These are phyloP conservation scores for Leucophora obtusa DNA, from an alignment of 2,888 invertebrate genomes.

Conservation along the genomic window DNA sequence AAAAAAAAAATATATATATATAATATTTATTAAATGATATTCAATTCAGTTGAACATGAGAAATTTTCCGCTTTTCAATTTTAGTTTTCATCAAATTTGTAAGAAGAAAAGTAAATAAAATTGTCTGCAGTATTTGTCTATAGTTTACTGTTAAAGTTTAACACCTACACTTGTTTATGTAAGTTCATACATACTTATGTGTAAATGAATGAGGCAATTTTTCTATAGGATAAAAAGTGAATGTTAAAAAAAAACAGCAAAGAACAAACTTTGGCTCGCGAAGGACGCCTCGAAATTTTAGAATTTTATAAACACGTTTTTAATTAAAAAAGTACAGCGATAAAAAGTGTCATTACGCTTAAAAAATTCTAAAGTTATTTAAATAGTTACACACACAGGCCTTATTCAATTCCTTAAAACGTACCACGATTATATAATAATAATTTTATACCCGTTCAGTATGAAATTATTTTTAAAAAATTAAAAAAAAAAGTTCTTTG, in stretches of 20 bases:
- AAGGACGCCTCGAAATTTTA: no score
- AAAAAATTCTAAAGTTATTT: no score
- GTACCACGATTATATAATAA: no score
- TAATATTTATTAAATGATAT: slow-evolving; percentile 10
- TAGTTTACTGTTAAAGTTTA: slow-evolving; percentile 7
- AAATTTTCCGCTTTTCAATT: slow-evolving; percentile 38
- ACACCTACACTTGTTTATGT: slow-evolving; percentile 37
- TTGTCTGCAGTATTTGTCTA: neutral
- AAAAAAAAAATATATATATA: slow-evolving; percentile 11
- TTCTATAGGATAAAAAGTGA: slow-evolving; percentile 18
- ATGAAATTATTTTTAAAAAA: no score
- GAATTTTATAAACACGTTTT: no score
- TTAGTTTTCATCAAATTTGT: slow-evolving; percentile 40
- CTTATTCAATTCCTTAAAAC: no score
- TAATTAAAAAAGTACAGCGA: no score
- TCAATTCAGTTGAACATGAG: slow-evolving; percentile 22
- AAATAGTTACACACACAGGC: no score
- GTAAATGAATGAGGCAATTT: slow-evolving; percentile 17
- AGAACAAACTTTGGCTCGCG: slow-evolving; percentile 2
- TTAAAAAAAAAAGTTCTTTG: no score
- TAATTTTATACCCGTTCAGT: no score
- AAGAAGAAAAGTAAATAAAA: slow-evolving; percentile 11
- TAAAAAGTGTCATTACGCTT: no score
- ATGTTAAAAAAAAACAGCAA: neutral
- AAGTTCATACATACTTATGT: slow-evolving; percentile 7